Conservation (phyloP, 1,140 invertebrate species). For the Pseudomyrmex dendroicus region DNA sequence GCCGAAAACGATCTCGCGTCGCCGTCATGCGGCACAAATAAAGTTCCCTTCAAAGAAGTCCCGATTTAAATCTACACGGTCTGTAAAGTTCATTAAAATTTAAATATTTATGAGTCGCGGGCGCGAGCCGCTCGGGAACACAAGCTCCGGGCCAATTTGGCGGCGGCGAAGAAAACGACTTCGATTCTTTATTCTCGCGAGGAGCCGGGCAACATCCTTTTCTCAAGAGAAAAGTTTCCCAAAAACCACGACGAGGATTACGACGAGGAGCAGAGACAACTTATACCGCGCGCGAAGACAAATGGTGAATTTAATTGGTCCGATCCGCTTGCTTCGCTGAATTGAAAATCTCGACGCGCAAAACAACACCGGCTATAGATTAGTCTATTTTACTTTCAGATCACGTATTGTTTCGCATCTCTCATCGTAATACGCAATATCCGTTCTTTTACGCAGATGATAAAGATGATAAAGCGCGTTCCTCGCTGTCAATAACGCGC, state of each 20-base stretch:
- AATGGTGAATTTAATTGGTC: conserved; percentile 70
- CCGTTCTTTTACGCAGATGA: neutral
- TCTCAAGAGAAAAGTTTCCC: conserved; percentile 59
- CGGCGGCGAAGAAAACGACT: conserved; percentile 70
- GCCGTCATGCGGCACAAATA: conserved; percentile 6
- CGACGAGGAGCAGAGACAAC: conserved; percentile 40
- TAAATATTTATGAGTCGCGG: conserved; percentile 78
- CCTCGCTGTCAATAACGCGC: conserved; percentile 4
- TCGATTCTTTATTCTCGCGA: conserved; percentile 73
- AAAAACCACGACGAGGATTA: conserved; percentile 41
- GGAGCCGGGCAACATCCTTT: conserved; percentile 15
- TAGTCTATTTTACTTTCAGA: conserved; percentile 50
- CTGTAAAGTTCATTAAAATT: conserved; percentile 79
- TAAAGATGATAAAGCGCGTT: neutral
- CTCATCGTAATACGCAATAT: conserved; percentile 1
- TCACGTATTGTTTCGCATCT: conserved; percentile 17
- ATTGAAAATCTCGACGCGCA: conserved; percentile 40
- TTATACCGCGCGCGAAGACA: conserved; percentile 48
- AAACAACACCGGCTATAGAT: conserved; percentile 24
- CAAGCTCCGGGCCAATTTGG: conserved; percentile 73
- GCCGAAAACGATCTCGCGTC: conserved; percentile 1
- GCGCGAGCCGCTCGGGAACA: conserved; percentile 41
- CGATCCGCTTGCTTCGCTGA: conserved; percentile 24
- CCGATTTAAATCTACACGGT: conserved; percentile 75
- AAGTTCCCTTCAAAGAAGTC: conserved; percentile 48